A percentile compares a stretch with the other conserved stretches of the same genome.
phyloP scores from a whole-genome alignment of 2,797 vertebrate species.

The Girardinus metallicus region DNA sequence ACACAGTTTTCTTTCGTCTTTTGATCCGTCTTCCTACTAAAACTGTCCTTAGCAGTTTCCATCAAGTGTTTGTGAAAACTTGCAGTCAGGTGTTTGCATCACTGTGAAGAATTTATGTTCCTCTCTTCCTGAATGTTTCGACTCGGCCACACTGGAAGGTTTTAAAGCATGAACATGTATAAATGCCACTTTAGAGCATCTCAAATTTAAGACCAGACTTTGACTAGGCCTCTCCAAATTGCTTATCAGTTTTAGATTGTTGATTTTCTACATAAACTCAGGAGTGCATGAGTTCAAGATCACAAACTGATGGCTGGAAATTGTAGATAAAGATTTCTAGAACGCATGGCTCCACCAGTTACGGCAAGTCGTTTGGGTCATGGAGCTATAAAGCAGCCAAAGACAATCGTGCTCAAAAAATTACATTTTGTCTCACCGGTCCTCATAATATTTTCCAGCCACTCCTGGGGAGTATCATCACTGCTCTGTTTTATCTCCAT shows the following conservation, averaged over 20 bases:
- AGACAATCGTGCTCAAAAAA: not conserved
- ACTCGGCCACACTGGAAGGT: not conserved
- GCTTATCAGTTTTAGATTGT: not conserved
- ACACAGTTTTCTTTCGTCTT: slow-evolving; percentile 11
- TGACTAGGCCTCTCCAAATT: not conserved
- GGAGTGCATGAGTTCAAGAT: not conserved
- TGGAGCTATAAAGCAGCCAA: not conserved
- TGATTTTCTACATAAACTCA: not conserved
- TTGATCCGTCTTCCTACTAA: not conserved
- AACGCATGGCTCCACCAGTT: not conserved
- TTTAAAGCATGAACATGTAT: not conserved
- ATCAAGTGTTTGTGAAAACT: not conserved
- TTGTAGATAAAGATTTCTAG: not conserved
- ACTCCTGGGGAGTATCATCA: not conserved
- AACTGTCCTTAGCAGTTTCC: not conserved
- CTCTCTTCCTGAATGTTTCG: not conserved
- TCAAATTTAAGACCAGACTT: not conserved
- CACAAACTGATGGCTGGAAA: not conserved
- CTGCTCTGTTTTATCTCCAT: not conserved
- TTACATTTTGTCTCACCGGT: not conserved
- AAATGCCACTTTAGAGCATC: not conserved
- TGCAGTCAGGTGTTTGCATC: not conserved
- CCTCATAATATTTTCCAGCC: not conserved
- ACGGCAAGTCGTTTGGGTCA: not conserved
- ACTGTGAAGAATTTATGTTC: not conserved